Base-by-base conservation (phyloP, 2,113 vertebrate genomes). In the Osmerus eperlanus region DNA sequence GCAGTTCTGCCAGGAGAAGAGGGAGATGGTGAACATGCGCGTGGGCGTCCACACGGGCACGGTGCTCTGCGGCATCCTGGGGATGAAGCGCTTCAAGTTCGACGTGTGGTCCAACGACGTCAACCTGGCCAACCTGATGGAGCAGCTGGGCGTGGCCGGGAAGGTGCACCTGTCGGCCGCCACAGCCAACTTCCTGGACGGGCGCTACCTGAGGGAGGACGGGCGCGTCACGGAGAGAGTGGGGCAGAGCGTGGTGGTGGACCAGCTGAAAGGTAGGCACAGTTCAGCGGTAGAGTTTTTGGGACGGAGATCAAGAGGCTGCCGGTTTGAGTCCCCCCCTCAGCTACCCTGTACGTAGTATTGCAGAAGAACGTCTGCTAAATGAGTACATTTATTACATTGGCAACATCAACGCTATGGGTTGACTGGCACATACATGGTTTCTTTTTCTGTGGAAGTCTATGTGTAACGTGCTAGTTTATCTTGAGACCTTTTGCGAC, bases 61-160 rank as follows among this genome's bases (percentile, higher is more conserved):
- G 0, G 95, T 99, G 3, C 90, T 99, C 14, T 99, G 98, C 12
- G 98, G 98, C 32, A 99, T 99, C 81, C 88, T 99, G 82, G 98
- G 98, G 28, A 99, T 98, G 94, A 95, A 97, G 66, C 94, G 97
- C 69, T 99, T 99, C 86, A 99, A 99, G 85, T 99, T 99, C 0
- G 98, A 99, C 0, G 98, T 99, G 55, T 99, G 97, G 96, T 99
- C 98, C 71, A 99, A 99, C 1, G 98, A 99, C 4, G 98, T 99
- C 86, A 98, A 99, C 85, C 83, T 99, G 81, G 97, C 98, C 84
- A 99, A 99, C 81, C 92, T 99, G 36, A 99, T 99, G 97, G 98
- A 99, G 90, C 98, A 99, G 81, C 93, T 99, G 16, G 97, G 98
- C 0, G 94, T 99, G 69, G 97, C 97, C 0, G 98, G 98, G 41